These are phyloP conservation scores for Alloplasta piceator DNA, from an alignment of 2,888 invertebrate genomes.

Conservation along the genomic window DNA sequence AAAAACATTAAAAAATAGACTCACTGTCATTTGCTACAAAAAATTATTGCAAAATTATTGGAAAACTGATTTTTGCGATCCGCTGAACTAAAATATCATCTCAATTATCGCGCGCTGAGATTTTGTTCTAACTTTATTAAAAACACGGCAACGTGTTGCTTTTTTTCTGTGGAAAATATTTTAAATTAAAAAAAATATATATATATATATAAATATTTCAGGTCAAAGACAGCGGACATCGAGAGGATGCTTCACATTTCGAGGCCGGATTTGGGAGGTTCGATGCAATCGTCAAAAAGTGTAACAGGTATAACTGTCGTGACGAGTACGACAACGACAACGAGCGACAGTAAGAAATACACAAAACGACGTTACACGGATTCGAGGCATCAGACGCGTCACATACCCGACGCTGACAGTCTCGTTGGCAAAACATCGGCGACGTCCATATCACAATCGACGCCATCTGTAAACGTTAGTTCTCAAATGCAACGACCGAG, in stretches of 20 bases:
- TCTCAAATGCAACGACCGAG: conserved; percentile 67
- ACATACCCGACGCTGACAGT: conserved; percentile 85
- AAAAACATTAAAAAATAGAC: no score
- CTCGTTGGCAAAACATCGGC: conserved; percentile 77
- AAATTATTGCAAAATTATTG: no score
- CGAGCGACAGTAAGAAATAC: conserved; percentile 86
- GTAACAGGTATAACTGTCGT: conserved; percentile 79
- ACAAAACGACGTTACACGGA: conserved; percentile 86
- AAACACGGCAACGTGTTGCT: no score
- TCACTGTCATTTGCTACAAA: no score
- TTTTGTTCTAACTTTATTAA: no score
- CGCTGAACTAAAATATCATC: no score
- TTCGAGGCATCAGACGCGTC: conserved; percentile 86
- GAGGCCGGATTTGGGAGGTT: conserved; percentile 81
- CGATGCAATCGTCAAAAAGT: conserved; percentile 77
- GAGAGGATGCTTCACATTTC: conserved; percentile 85
- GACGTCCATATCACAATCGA: conserved; percentile 72
- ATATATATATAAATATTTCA: no score
- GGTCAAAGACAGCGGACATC: conserved; percentile 88
- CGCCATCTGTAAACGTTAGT: conserved; percentile 64
- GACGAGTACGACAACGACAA: conserved; percentile 66
- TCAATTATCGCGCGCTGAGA: no score
- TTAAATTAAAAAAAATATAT: conserved; percentile 86
- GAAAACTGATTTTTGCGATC: no score
- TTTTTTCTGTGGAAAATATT: conserved; percentile 21